These are phyloP conservation scores for Brachymystax lenok DNA, from an alignment of 2,797 vertebrate species.

Conservation along the genomic window DNA sequence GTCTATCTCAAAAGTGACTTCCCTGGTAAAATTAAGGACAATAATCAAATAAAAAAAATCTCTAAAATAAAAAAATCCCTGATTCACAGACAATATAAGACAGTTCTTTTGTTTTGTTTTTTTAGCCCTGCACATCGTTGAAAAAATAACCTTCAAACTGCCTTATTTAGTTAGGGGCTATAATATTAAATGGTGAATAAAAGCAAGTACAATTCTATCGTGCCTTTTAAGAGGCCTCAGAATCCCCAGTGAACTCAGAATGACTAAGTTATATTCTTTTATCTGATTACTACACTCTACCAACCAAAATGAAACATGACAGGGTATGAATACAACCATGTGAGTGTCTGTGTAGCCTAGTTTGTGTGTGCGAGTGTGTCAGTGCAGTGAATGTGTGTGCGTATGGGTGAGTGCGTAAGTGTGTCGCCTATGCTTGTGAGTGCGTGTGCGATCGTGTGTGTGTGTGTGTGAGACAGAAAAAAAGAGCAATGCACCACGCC, in stretches of 20 bases:
- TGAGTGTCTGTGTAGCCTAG: conserved; percentile 23
- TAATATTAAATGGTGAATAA: not conserved
- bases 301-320: conserved; percentile 56
- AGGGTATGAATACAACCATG: conserved; percentile 44
- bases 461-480: conserved; percentile 13
- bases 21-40: conserved; percentile 47
- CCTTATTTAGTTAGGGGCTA: not conserved
- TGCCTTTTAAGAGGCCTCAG: conserved; percentile 32
- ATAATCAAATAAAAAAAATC: conserved; percentile 54
- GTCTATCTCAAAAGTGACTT: too few species aligned
- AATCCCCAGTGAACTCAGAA: conserved; percentile 23
- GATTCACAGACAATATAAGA: too few species aligned
- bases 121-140: too few species aligned
- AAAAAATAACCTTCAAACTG: too few species aligned
- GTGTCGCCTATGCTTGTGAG: conserved; percentile 26
- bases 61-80: conserved; percentile 36
- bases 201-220: not conserved
- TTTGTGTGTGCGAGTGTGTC: conserved; percentile 16
- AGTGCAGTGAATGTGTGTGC: conserved; percentile 17
- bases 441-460: conserved; percentile 17
- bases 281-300: conserved; percentile 66
- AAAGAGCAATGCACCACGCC: conserved; percentile 13
- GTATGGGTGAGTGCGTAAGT: conserved; percentile 17
- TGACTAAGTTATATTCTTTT: conserved; percentile 54
- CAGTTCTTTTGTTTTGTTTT: too few species aligned